These are phyloP conservation scores for Sebastes baramenuke DNA, from an alignment of 2,797 vertebrate species.

Conservation along the genomic window DNA sequence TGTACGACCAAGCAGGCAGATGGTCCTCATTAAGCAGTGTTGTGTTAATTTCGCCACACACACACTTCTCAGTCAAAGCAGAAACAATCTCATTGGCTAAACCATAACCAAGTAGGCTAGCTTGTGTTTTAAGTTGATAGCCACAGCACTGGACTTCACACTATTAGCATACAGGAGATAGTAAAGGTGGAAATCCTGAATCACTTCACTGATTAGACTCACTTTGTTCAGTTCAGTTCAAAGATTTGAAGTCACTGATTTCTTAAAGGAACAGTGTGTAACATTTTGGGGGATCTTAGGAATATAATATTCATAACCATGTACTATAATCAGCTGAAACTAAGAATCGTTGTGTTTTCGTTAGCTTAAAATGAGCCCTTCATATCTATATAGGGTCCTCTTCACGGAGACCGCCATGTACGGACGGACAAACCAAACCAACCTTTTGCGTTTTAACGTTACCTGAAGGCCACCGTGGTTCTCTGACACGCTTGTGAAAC, in stretches of 20 bases:
- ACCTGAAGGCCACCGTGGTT: too few relatives aligned
- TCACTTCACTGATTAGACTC: neutral
- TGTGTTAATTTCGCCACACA: neutral
- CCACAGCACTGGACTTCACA: neutral
- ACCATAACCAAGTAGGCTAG: neutral
- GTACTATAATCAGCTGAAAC: too few relatives aligned
- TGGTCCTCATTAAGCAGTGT: neutral
- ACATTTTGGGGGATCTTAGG: too few relatives aligned
- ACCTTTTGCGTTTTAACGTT: too few relatives aligned
- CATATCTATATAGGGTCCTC: too few relatives aligned
- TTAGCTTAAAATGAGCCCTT: too few relatives aligned
- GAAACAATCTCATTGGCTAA: neutral
- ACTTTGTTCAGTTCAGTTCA: neutral
- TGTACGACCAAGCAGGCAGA: neutral
- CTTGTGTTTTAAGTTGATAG: neutral
- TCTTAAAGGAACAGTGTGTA: too few relatives aligned
- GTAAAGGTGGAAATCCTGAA: neutral
- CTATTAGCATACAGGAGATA: neutral
- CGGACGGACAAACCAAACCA: too few relatives aligned
- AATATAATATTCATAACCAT: too few relatives aligned
- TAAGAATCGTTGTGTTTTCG: too few relatives aligned
- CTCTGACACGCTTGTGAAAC: too few relatives aligned
- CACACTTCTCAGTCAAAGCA: neutral
- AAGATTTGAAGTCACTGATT: neutral
- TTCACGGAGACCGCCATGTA: too few relatives aligned